These are phyloP conservation scores for Megamerina dolium DNA, from an alignment of 2,888 invertebrate species.

Conservation along the genomic window DNA sequence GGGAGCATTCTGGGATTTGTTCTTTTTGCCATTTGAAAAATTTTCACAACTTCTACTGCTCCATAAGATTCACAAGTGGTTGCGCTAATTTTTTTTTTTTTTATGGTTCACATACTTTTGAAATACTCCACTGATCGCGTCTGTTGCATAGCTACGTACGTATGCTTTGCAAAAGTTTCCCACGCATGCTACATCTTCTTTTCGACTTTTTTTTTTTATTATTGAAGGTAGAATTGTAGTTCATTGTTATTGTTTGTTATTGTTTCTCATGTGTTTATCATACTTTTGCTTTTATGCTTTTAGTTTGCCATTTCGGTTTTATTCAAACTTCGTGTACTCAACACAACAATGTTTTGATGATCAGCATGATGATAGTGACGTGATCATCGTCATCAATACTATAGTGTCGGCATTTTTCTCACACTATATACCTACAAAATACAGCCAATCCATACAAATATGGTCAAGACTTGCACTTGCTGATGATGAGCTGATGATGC, in stretches of 20 bases:
- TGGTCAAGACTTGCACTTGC: no score
- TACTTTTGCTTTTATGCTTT: conserved; percentile 2
- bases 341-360: conserved; percentile 12
- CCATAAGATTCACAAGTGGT: no score
- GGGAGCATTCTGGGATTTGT: no score
- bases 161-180: conserved; percentile 38
- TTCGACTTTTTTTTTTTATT: conserved; percentile 33
- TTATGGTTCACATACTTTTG: no score
- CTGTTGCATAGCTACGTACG: not conserved
- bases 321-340: no score
- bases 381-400: not conserved
- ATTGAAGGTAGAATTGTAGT: conserved; percentile 21
- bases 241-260: conserved; percentile 39
- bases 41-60: no score
- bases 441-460: no score
- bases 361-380: conserved; percentile 2
- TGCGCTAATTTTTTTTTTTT: no score
- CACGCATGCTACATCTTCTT: conserved; percentile 32
- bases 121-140: no score
- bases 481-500: no score
- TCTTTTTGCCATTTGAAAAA: no score
- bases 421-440: not conserved
- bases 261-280: conserved; percentile 17
- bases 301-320: not conserved
- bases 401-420: conserved; percentile 10